Evolutionary conservation across 2,797 vertebrate genomes (phyloP).

Genomic region (Melanogrammus aeglefinus): DNA sequence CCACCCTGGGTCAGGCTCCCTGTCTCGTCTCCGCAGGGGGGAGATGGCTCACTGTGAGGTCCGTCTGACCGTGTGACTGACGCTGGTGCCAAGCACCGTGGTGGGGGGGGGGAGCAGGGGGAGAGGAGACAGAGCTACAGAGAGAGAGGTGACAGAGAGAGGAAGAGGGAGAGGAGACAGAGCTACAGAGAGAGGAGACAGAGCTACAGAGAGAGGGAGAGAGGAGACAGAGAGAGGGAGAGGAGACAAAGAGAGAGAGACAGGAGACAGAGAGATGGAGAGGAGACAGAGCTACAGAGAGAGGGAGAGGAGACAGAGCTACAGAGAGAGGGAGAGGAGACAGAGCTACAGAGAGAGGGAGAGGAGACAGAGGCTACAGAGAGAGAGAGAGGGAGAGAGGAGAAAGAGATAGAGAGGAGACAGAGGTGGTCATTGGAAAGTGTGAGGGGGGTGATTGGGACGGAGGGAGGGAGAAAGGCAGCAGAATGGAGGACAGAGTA

Average conservation of each 20-base stretch:
- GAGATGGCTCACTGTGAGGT: slow-evolving; percentile 72
- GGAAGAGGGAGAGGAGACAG: not conserved
- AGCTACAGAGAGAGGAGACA: not conserved
- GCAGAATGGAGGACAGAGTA: slow-evolving; percentile 14
- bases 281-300: not conserved
- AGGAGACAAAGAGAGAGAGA: no score
- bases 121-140: not conserved
- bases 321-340: not conserved
- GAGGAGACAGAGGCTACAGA: not conserved
- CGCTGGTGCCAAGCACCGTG: slow-evolving; percentile 65
- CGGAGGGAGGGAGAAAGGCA: slow-evolving; percentile 9
- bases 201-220: not conserved
- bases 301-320: not conserved
- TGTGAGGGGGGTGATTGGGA: not conserved
- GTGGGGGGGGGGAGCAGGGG: slow-evolving; percentile 19
- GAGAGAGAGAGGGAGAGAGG: not conserved
- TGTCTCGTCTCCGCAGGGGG: slow-evolving; percentile 53
- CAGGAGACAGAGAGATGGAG: not conserved
- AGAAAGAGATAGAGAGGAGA: not conserved
- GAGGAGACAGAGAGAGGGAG: not conserved
- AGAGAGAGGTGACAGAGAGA: not conserved
- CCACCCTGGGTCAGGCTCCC: slow-evolving; percentile 58
- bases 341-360: not conserved
- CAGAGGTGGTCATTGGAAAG: not conserved
- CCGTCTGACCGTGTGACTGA: slow-evolving; percentile 70